Evolutionary conservation across 1,140 invertebrate genomes (phyloP).

Genomic region (Caenorhabditis briggsae): DNA sequence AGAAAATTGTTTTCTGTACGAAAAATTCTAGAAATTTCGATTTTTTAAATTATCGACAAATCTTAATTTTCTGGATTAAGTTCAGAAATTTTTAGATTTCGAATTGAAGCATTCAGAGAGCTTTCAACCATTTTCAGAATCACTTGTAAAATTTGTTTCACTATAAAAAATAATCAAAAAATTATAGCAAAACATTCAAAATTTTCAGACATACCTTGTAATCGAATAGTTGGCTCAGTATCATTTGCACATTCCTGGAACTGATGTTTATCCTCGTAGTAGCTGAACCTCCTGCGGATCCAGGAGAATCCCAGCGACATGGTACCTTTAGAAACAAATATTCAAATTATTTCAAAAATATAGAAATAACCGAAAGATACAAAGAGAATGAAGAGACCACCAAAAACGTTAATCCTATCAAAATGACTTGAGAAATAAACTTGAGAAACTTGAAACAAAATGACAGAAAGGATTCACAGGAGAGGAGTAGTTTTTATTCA

Average conservation of each 20-base stretch:
- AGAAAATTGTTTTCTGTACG: too few species aligned
- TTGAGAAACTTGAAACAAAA: neutral
- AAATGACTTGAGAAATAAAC: neutral
- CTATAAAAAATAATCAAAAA: too few species aligned
- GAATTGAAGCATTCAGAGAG: too few species aligned
- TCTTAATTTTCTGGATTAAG: too few species aligned
- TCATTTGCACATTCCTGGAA: conserved; percentile 32
- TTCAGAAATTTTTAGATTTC: too few species aligned
- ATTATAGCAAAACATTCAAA: too few species aligned
- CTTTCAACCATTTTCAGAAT: too few species aligned
- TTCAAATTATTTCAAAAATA: neutral
- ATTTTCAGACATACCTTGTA: conserved; percentile 18
- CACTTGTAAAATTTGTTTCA: too few species aligned
- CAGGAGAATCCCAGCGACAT: conserved; percentile 41
- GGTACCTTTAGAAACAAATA: neutral
- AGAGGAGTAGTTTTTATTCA: conserved; percentile 11
- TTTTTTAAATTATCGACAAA: too few species aligned
- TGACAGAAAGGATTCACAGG: neutral
- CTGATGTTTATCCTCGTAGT: conserved; percentile 19
- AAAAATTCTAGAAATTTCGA: too few species aligned
- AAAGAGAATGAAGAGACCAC: neutral
- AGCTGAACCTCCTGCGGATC: conserved; percentile 50
- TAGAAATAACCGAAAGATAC: neutral
- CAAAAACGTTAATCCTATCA: conserved; percentile 24
- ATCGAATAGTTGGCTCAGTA: conserved; percentile 16